phyloP scores from a whole-genome alignment of 2,113 vertebrate genomes.

The Hemibagrus wyckioides region DNA sequence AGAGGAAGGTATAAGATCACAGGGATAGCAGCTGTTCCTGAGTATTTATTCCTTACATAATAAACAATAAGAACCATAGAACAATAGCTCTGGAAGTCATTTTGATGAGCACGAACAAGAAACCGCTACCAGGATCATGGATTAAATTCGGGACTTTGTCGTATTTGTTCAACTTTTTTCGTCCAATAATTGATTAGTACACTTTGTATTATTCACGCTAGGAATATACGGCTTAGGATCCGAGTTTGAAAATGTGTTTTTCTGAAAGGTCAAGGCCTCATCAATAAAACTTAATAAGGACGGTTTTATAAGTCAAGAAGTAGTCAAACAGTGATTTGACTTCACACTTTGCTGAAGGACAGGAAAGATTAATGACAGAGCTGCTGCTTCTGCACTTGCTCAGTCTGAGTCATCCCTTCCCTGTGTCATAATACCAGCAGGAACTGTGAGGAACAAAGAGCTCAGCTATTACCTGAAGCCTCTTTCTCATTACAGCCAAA shows the following conservation, averaged over 20 bases:
- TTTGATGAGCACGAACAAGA: neutral
- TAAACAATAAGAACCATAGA: neutral
- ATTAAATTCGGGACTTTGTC: neutral
- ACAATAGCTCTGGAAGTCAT: neutral
- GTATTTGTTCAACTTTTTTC: no score
- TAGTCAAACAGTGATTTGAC: neutral
- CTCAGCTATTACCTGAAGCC: slow-evolving; percentile 35
- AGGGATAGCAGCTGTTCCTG: neutral
- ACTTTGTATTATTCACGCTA: neutral
- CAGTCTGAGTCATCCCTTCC: neutral
- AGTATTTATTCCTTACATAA: neutral
- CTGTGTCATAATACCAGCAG: slow-evolving; percentile 23
- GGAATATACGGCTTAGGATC: neutral
- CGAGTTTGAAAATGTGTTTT: neutral
- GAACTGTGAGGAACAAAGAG: slow-evolving; percentile 8
- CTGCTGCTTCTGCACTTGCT: slow-evolving; percentile 1
- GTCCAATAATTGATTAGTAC: neutral
- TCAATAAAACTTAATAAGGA: neutral
- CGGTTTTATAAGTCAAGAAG: neutral
- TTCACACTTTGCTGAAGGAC: neutral
- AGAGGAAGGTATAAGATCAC: no score
- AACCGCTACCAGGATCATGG: neutral
- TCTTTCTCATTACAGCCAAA: slow-evolving; percentile 58
- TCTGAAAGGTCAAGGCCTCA: neutral
- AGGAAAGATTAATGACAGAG: neutral